Evolutionary conservation across 2,797 vertebrate genomes (phyloP), one percentile per base, ranked within the genome.

Genomic region (Danio aesculapii): DNA sequence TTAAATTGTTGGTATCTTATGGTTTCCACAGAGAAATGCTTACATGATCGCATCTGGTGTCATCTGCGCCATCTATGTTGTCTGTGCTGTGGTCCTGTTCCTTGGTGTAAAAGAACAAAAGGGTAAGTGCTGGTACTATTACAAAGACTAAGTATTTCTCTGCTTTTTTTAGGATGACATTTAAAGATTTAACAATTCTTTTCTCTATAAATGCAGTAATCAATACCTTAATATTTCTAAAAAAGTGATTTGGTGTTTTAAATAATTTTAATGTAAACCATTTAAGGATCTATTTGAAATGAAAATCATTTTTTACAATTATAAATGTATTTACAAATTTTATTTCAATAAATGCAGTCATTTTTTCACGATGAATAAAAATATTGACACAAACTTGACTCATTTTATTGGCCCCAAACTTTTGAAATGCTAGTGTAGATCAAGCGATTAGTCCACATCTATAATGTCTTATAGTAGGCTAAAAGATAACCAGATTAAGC

Each of bases 11-110:
- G 59, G 17, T 61, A 13, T 71, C 13, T 64, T 82, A 8, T 50
- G 9, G 62, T 79, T 49, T 71, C 67, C 66, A 0, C 88, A 99
- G 98, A 98, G 94, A 90, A 92, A 94, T 0, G 95, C 97, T 1
- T 99, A 99, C 89, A 86, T 98, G 94, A 89, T 96, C 0, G 96
- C 97, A 0, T 98, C 97, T 0, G 97, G 95, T 0, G 95, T 97
- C 88, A 98, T 99, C 21, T 93, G 92, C 79, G 88, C 91, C 58
- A 95, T 99, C 84, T 99, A 98, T 17, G 0, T 98, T 57, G 11
- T 97, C 75, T 99, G 98, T 4, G 96, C 97, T 0, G 0, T 90
- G 4, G 85, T 96, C 82, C 84, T 99, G 67, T 92, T 92, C 9
- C 75, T 93, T 17, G 98, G 98, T 0, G 98, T 99, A 17, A 93